Conservation (phyloP, 2,888 invertebrate genomes). For the Acrobasis consociella region DNA sequence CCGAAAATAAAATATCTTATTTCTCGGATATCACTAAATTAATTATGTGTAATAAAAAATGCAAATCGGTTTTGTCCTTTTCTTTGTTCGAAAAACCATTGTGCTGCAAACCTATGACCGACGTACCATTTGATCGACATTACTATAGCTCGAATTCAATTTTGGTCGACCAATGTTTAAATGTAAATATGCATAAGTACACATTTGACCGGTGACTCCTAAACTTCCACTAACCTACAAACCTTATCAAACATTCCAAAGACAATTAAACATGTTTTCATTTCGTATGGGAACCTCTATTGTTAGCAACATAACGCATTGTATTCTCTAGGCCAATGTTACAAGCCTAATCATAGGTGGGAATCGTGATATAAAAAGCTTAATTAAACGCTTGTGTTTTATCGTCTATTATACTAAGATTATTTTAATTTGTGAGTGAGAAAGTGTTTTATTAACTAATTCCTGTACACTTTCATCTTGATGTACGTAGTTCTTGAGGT, state of each 20-base stretch:
- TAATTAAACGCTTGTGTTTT: slow-evolving; percentile 2
- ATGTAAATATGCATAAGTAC: too few species aligned
- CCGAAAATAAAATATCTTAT: too few species aligned
- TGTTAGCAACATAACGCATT: slow-evolving; percentile 12
- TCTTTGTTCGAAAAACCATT: too few species aligned
- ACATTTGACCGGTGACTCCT: neutral
- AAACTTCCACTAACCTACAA: slow-evolving; percentile 27
- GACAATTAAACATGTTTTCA: slow-evolving; percentile 29
- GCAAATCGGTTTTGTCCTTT: too few species aligned
- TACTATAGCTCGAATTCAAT: too few species aligned
- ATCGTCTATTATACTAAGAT: slow-evolving; percentile 4
- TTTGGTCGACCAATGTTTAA: too few species aligned
- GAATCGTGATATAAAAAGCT: slow-evolving; percentile 1
- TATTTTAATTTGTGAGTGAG: neutral
- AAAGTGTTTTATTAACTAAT: slow-evolving; percentile 1
- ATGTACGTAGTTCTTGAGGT: neutral
- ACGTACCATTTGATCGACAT: too few species aligned
- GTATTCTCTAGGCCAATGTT: slow-evolving; percentile 18
- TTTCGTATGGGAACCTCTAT: slow-evolving; percentile 27
- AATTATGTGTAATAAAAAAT: too few species aligned
- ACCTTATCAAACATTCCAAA: slow-evolving; percentile 23
- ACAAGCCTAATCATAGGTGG: slow-evolving; percentile 13
- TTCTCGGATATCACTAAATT: too few species aligned
- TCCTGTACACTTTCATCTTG: neutral
- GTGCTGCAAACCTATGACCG: too few species aligned